Conservation (phyloP, 23 tunicate genomes). For the Trididemnum nubilum region DNA sequence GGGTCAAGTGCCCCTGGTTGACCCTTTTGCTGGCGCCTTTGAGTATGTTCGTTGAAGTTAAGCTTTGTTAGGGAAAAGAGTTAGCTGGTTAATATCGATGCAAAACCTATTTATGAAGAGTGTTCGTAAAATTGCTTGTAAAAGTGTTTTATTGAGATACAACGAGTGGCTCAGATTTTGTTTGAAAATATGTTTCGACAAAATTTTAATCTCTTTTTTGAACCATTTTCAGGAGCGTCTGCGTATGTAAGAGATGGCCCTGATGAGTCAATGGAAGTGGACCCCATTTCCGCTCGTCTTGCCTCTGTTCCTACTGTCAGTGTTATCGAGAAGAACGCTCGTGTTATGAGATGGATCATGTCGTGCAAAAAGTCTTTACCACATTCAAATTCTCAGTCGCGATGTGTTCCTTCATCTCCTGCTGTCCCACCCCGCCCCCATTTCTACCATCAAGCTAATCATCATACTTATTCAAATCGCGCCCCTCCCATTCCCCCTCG, state of each 20-base stretch:
- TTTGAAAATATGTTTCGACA: no score
- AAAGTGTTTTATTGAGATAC: no score
- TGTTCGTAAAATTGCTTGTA: no score
- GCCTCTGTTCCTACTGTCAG: conserved; percentile 73
- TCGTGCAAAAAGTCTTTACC: conserved; percentile 62
- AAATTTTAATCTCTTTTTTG: no score
- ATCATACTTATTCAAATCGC: background rate
- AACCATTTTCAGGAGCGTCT: conserved; percentile 71
- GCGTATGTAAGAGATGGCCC: conserved; percentile 94
- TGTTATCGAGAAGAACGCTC: conserved; percentile 89
- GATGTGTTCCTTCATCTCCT: background rate
- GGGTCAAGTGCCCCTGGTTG: no score
- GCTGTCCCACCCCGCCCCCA: conserved; percentile 17
- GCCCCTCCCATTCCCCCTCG: conserved; percentile 82
- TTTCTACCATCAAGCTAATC: conserved; percentile 18
- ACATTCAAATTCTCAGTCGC: background rate
- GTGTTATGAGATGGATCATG: conserved; percentile 91
- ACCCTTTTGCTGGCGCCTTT: no score
- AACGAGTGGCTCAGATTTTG: no score
- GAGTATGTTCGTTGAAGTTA: no score
- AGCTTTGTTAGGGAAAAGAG: no score
- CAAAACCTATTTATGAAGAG: no score
- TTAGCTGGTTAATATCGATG: no score
- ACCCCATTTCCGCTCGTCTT: conserved; percentile 48
- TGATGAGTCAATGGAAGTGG: conserved; percentile 79